phyloP scores from a whole-genome alignment of 2,113 vertebrate genomes.

The Sylvia atricapilla region DNA sequence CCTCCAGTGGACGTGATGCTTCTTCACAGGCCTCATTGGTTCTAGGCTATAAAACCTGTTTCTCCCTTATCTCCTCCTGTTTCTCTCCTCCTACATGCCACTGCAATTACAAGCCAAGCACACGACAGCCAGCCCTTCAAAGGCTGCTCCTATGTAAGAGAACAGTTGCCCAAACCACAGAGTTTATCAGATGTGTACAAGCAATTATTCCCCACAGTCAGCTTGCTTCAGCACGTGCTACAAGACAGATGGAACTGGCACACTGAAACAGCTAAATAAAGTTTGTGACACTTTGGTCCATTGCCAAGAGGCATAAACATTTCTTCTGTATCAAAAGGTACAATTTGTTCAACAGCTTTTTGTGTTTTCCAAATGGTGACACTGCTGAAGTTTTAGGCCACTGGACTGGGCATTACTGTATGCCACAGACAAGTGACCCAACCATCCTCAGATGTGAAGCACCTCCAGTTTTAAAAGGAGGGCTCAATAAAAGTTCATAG shows the following conservation, averaged over 20 bases:
- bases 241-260: neutral
- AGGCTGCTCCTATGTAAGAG: neutral
- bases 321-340: neutral
- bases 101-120: neutral
- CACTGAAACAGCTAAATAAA: conserved; percentile 30
- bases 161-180: neutral
- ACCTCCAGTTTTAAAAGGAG: neutral
- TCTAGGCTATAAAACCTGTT: neutral
- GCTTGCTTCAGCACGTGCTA: neutral
- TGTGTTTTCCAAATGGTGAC: neutral
- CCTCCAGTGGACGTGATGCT: neutral
- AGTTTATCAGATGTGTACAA: neutral
- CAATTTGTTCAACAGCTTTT: neutral
- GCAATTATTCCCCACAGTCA: neutral
- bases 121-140: neutral
- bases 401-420: neutral
- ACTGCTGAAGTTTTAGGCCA: neutral
- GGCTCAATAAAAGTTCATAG: neutral
- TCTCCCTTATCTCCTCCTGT: neutral
- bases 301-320: neutral
- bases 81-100: neutral
- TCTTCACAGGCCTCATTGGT: neutral
- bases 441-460: neutral
- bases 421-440: neutral
- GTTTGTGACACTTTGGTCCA: conserved; percentile 13